A percentile compares a stretch with the other conserved stretches of the same genome.
These are phyloP conservation scores for Acanthopleura granulata DNA, from an alignment of 2,888 invertebrate genomes.

Conservation along the genomic window DNA sequence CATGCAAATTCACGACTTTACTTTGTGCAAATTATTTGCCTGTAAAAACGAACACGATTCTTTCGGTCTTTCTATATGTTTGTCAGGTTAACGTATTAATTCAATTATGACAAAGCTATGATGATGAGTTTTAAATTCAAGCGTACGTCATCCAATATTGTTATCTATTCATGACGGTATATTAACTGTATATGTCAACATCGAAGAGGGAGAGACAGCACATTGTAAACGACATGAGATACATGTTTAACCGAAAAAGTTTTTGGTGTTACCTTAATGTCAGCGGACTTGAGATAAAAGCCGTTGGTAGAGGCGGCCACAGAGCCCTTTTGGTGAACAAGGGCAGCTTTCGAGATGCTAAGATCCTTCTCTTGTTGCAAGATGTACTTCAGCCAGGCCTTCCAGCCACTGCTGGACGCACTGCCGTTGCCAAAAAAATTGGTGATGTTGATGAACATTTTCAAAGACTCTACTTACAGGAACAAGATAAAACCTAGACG, in stretches of 20 bases:
- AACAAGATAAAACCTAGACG: not conserved
- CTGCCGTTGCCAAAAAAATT: not conserved
- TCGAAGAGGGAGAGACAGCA: too few species aligned
- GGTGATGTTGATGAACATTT: slow-evolving; percentile 14
- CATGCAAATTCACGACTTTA: too few species aligned
- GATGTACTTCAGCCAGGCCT: slow-evolving; percentile 1
- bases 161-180: too few species aligned
- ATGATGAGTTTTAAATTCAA: too few species aligned
- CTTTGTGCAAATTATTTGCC: too few species aligned
- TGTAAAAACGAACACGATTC: too few species aligned
- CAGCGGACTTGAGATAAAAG: not conserved
- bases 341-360: not conserved
- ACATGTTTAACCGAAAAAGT: not conserved
- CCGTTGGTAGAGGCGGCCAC: not conserved
- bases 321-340: slow-evolving; percentile 6
- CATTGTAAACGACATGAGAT: not conserved
- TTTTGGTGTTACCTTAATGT: not conserved
- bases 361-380: not conserved
- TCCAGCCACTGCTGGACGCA: not conserved
- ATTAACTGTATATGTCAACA: too few species aligned
- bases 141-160: too few species aligned
- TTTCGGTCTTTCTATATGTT: too few species aligned
- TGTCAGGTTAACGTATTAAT: too few species aligned
- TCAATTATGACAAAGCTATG: too few species aligned
- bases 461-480: not conserved